Evolutionary conservation across 2,113 vertebrate species (phyloP), one percentile per base, ranked within the genome.

Genomic region (Leucoraja erinaceus): DNA sequence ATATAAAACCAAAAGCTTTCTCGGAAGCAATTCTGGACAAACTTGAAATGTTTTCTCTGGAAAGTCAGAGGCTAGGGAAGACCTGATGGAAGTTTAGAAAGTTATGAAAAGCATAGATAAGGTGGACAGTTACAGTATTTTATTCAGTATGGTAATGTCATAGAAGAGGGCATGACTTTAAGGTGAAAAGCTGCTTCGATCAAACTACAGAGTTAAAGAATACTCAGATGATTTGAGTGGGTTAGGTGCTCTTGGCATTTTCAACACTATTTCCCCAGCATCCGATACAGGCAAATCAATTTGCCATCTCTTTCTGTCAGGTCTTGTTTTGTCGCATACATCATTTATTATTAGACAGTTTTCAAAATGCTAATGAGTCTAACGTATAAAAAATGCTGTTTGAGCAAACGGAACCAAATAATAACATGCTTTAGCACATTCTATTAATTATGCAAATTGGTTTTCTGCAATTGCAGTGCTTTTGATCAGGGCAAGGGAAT

Each of bases 381-480:
- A 72, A 33, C 88, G 0, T 91, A 91, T 70, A 47, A 91, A 63
- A 70, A 91, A 91, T 91, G 16, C 20, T 22, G 66, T 47, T 72
- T 68, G 28, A 88, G 83, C 12, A 88, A 88, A 88, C 16, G 61
- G 83, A 88, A 63, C 83, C 28, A 18, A 72, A 72, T 47, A 33
- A 72, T 25, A 33, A 72, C 25, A 47, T 72, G 33, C 66, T 91
- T 91, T 91, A 91, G 68, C 31, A 72, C 61, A 91, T 72, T 91
- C 88, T 91, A 72, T 91, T 91, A 91, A 72, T 72, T 91, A 91
- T 91, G 88, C 66, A 91, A 91, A 70, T 91, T 91, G 88, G 66
- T 22, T 68, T 91, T 91, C 61, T 72, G 88, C 20, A 47, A 72
- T 72, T 91, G 66, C 88, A 59, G n/a, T 88, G 66, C 68, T 91